Conservation (phyloP, 2,888 invertebrate species). For the Clusia tigrina region DNA sequence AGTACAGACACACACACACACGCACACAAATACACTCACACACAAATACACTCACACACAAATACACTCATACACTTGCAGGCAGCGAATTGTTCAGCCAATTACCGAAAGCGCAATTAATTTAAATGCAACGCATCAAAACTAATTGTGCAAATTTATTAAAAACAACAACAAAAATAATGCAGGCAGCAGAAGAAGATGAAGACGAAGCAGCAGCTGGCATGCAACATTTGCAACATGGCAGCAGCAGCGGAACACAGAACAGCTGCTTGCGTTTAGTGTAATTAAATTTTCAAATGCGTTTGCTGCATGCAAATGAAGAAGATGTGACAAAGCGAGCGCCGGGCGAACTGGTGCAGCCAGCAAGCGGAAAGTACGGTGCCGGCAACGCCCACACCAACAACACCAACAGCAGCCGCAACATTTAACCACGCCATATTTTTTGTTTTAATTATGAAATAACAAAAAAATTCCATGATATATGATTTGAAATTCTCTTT, state of each 20-base stretch:
- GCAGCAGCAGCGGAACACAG: background rate
- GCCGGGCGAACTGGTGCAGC: too few relatives aligned
- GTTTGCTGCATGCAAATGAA: conserved; percentile 41
- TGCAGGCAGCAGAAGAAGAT: background rate
- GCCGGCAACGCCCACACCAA: conserved; percentile 4
- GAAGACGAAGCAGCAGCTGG: too few relatives aligned
- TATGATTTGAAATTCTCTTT: too few relatives aligned
- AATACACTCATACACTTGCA: background rate
- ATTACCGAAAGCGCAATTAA: conserved; percentile 45
- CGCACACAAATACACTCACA: background rate
- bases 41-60: background rate
- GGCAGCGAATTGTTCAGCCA: conserved; percentile 30
- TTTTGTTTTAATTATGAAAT: background rate
- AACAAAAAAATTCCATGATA: too few relatives aligned
- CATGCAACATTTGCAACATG: too few relatives aligned
- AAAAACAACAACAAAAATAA: conserved; percentile 19
- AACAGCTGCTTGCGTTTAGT: background rate
- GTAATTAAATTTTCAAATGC: background rate
- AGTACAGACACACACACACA: background rate
- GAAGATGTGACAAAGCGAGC: too few relatives aligned
- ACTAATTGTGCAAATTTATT: conserved; percentile 51
- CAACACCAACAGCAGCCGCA: background rate
- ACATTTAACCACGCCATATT: background rate
- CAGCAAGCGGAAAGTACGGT: conserved; percentile 38
- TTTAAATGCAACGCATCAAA: conserved; percentile 53